phyloP scores from a whole-genome alignment of 2,797 vertebrate genomes.

The Sciurus carolinensis region DNA sequence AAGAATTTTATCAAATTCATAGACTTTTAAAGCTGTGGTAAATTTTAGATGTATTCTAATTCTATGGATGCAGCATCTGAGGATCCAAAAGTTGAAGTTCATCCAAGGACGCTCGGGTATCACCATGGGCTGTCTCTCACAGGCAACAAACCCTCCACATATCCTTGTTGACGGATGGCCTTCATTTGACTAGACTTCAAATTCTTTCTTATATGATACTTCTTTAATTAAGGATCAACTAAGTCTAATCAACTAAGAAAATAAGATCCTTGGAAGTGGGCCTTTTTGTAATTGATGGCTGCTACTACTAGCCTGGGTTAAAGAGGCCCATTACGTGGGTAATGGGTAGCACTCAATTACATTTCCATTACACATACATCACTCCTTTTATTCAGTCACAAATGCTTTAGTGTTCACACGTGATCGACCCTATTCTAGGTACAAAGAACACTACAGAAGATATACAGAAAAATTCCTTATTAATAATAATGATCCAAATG shows the following conservation, averaged over 20 bases:
- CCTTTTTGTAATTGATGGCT: slow-evolving; percentile 50
- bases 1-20: slow-evolving; percentile 12
- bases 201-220: slow-evolving; percentile 17
- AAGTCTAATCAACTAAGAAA: slow-evolving; percentile 61
- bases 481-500: slow-evolving; percentile 26
- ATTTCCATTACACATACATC: background rate
- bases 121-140: background rate
- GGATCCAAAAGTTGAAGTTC: background rate
- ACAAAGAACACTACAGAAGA: background rate
- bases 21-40: background rate
- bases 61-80: background rate
- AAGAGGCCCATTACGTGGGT: slow-evolving; percentile 32
- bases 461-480: background rate
- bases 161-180: background rate
- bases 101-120: background rate
- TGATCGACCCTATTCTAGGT: background rate
- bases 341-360: background rate
- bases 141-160: background rate
- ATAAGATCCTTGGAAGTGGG: slow-evolving; percentile 61
- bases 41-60: slow-evolving; percentile 34
- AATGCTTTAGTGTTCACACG: background rate
- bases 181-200: slow-evolving; percentile 12
- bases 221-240: slow-evolving; percentile 64
- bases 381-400: background rate
- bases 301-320: slow-evolving; percentile 14